A percentile compares a stretch with the other conserved stretches of the same genome.
These are phyloP conservation scores for Escarpia spicata DNA, from an alignment of 2,888 invertebrate species.

Conservation along the genomic window DNA sequence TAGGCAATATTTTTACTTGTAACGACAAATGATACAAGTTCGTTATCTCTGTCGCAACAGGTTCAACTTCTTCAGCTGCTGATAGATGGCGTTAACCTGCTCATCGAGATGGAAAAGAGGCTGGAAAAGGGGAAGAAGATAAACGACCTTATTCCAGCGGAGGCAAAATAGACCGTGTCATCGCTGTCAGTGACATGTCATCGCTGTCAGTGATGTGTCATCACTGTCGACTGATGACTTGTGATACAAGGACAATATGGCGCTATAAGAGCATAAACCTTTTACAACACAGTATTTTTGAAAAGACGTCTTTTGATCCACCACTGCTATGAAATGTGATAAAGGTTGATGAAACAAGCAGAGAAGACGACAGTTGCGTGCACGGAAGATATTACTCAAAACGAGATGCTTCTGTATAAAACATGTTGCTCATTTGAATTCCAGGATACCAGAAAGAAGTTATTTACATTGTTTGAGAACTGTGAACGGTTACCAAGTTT, in stretches of 20 bases:
- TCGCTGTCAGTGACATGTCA: not conserved
- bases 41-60: not conserved
- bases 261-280: not conserved
- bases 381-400: not conserved
- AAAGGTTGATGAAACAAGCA: not conserved
- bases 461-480: not conserved
- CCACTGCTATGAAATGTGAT: not conserved
- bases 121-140: conserved; percentile 38
- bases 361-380: too few species aligned
- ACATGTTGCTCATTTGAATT: not conserved
- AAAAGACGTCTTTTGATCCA: not conserved
- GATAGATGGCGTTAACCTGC: conserved; percentile 37
- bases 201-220: not conserved
- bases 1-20: not conserved
- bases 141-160: conserved; percentile 36
- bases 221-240: not conserved
- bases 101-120: conserved; percentile 40
- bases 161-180: not conserved
- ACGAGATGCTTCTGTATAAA: not conserved
- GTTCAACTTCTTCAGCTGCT: conserved; percentile 36
- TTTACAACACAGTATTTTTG: not conserved
- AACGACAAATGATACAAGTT: not conserved
- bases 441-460: not conserved
- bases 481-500: not conserved
- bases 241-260: not conserved